Evolutionary conservation across 2,888 invertebrate genomes (phyloP), one percentile per base, ranked within the genome.

Genomic region (Caenorhabditis sp.): DNA sequence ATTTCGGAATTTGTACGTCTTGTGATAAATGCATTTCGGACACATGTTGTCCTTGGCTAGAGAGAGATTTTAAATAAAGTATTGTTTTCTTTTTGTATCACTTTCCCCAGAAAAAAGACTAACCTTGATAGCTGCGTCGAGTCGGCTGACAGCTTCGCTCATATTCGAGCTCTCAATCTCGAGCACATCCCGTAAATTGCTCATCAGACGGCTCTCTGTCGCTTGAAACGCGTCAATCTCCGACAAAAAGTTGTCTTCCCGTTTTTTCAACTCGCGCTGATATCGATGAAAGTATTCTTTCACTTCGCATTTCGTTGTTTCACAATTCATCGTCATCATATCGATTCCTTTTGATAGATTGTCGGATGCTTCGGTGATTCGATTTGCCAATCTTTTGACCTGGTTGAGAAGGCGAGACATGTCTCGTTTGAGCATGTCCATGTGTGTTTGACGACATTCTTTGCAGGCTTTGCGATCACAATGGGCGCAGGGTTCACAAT

Each of bases 101-200:
- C 7, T 36, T 36, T 36, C 36, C 36, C 36, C 36, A 36, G 36
- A 10, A 10, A 10, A 8, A 36, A 4, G 25, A 49, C 52, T 25
- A 14, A 80, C 80, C 65, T 81, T 83, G 27, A 84, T 75, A 8
- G 73, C 83, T 17, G 83, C 95, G 89, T 97, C 96, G 60, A 95
- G 94, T 87, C 95, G 91, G 89, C 97, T 96, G 90, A 96, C 96
- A 89, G 97, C 97, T 88, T 95, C 95, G 88, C 93, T 92, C 86
- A 97, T 95, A 90, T 97, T 97, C 82, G 93, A 92, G 88, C 96
- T 93, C 90, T 99, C 97, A 88, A 93, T 92, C 89, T 96, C 95
- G 84, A 97, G 90, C 89, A 83, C 81, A 62, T 78, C 78, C 36
- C 78, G 67, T 62, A 96, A 91, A 80, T 93, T 92, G 67, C 93